Evolutionary conservation across 53 echinoderm and acorn worm species (phyloP).

Genomic region (Pentamera pediparva): DNA sequence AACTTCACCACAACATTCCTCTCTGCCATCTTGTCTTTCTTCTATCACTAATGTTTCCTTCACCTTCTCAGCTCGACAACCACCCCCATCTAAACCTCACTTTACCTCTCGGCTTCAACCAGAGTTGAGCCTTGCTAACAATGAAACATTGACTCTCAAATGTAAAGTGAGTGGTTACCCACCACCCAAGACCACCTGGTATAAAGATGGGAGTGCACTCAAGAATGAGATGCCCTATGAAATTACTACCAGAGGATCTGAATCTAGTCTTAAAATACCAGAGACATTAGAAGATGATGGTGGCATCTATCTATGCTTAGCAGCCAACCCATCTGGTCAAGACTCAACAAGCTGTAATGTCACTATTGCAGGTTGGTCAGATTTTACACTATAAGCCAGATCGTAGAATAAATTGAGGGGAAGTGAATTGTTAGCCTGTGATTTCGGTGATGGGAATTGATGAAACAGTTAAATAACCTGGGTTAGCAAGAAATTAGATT

Average conservation of each 20-base stretch:
- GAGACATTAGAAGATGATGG: slow-evolving; percentile 42
- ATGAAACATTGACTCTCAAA: slow-evolving; percentile 52
- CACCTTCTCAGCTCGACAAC: no score
- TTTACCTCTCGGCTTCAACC: no score
- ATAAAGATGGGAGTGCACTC: slow-evolving; percentile 59
- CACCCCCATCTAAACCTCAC: no score
- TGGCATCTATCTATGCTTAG: slow-evolving; percentile 57
- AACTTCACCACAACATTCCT: no score
- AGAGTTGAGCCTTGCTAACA: slow-evolving; percentile 34
- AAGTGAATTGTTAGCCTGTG: no score
- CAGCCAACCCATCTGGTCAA: slow-evolving; percentile 63
- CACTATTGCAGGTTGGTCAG: slow-evolving; percentile 62
- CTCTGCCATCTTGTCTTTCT: no score
- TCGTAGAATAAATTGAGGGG: no score
- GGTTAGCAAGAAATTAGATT: not conserved
- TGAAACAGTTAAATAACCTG: not conserved
- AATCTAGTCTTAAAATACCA: not conserved
- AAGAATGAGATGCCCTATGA: slow-evolving; percentile 37
- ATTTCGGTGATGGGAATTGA: no score
- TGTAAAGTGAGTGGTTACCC: slow-evolving; percentile 72
- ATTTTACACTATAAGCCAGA: no score
- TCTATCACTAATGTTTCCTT: no score
- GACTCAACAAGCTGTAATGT: slow-evolving; percentile 53
- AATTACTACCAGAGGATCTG: not conserved
- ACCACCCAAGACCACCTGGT: slow-evolving; percentile 74